Conservation (phyloP, 1,140 invertebrate genomes). For the Hirudo medicinalis region DNA sequence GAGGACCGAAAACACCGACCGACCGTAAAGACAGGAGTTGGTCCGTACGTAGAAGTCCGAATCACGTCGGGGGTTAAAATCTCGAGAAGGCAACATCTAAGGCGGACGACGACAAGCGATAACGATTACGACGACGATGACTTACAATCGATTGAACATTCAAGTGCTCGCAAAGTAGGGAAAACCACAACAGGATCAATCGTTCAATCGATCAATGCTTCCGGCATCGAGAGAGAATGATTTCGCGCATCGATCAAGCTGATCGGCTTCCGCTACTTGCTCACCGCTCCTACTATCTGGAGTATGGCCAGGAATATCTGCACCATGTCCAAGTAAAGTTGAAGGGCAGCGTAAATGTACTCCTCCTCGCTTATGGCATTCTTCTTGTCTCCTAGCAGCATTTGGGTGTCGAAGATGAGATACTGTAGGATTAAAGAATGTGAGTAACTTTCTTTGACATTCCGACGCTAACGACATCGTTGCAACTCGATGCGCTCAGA, state of each 20-base stretch:
- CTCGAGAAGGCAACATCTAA: neutral
- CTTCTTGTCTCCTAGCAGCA: slow-evolving; percentile 52
- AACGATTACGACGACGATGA: neutral
- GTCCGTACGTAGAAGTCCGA: no score
- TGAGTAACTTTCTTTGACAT: no score
- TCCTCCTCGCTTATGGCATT: slow-evolving; percentile 53
- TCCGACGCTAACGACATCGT: no score
- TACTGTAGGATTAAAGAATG: slow-evolving; percentile 40
- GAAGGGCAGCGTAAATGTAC: slow-evolving; percentile 49
- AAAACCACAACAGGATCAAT: neutral
- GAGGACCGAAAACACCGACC: no score
- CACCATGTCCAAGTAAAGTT: slow-evolving; percentile 52
- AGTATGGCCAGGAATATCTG: slow-evolving; percentile 53
- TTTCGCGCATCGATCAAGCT: neutral
- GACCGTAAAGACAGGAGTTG: no score
- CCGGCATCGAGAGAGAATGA: no score
- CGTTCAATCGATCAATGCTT: no score
- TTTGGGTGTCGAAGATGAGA: slow-evolving; percentile 54
- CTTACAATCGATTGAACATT: neutral
- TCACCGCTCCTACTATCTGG: neutral
- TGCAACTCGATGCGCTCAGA: no score
- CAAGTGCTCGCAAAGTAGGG: neutral
- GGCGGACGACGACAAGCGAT: neutral
- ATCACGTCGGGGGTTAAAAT: no score
- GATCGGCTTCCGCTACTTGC: neutral